Evolutionary conservation across 2,797 vertebrate genomes (phyloP).

Genomic region (Chloroceryle inda): DNA sequence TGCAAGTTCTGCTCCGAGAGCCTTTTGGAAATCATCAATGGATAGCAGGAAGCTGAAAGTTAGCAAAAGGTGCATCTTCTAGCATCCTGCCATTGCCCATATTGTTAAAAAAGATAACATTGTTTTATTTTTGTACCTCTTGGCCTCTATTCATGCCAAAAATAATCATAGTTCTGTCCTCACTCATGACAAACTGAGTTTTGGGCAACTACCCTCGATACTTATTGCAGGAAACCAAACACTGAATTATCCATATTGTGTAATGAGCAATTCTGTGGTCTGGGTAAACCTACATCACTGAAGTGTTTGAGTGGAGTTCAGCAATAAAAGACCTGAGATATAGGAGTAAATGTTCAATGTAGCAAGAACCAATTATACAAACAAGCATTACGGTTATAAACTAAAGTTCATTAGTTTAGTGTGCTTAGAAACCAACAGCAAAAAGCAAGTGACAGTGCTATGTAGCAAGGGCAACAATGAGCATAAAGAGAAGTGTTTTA

Average conservation of each 20-base stretch:
- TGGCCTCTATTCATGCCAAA: background rate
- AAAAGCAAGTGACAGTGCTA: background rate
- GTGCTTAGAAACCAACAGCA: constrained; percentile 13
- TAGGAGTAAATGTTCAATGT: background rate
- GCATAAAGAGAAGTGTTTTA: background rate
- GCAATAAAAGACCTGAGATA: background rate
- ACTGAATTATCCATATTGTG: background rate
- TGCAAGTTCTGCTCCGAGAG: background rate
- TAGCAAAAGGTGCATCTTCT: fast-evolving
- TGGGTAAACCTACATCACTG: background rate
- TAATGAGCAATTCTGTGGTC: background rate
- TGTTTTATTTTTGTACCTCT: background rate
- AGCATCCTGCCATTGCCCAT: background rate
- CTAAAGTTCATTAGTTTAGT: background rate
- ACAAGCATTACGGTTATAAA: constrained; percentile 1
- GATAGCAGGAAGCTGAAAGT: background rate
- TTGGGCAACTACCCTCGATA: background rate
- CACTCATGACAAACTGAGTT: background rate
- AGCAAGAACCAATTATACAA: constrained; percentile 2
- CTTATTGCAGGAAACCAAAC: background rate
- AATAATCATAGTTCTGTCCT: background rate
- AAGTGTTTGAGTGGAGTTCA: background rate
- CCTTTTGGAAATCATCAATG: background rate
- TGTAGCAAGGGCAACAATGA: background rate
- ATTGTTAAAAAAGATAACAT: background rate